A percentile compares a stretch with the other conserved stretches of the same genome.
Evolutionary conservation across 2,888 invertebrate species (phyloP).

Genomic region (Spicauda simplicius): DNA sequence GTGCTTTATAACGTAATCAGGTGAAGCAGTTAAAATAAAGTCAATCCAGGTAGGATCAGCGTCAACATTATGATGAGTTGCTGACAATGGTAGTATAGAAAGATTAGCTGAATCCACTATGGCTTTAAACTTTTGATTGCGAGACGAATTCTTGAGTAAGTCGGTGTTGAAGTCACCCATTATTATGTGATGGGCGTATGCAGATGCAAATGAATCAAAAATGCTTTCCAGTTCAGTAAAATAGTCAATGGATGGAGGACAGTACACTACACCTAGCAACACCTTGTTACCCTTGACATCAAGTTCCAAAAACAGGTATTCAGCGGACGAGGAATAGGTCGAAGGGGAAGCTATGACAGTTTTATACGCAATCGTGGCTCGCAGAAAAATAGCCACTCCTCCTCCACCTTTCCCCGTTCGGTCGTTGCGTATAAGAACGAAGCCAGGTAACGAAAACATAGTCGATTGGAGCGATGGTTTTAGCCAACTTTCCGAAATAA

Average conservation of each 20-base stretch:
- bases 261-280: too few relatives aligned
- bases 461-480: background rate
- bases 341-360: too few relatives aligned
- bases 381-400: constrained; percentile 3
- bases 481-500: constrained; percentile 2
- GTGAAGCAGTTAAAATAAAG: background rate
- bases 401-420: too few relatives aligned
- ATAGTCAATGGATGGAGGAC: too few relatives aligned
- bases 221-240: background rate
- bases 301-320: too few relatives aligned
- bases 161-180: too few relatives aligned
- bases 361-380: background rate
- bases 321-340: too few relatives aligned
- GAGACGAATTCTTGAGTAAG: background rate
- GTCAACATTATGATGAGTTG: constrained; percentile 10
- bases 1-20: background rate
- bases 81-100: background rate
- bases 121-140: background rate
- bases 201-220: constrained; percentile 11
- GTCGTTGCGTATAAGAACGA: too few relatives aligned
- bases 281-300: too few relatives aligned
- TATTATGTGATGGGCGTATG: background rate
- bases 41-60: constrained; percentile 10
- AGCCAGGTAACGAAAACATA: background rate
- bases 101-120: constrained; percentile 3